phyloP scores from a whole-genome alignment of 1,140 invertebrate species.

The Dinothrombium tinctorium region DNA sequence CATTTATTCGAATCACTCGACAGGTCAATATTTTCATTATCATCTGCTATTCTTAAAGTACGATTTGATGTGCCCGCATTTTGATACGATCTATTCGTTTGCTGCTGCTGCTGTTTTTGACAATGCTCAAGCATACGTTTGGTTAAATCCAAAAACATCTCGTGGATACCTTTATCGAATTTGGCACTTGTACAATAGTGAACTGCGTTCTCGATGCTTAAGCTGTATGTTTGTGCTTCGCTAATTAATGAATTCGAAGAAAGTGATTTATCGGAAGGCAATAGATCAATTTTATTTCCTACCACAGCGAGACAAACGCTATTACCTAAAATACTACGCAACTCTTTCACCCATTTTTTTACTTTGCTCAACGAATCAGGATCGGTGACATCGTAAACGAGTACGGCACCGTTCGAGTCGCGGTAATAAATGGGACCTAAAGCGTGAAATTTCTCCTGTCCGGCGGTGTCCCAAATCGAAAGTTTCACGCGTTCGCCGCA shows the following conservation, averaged over 20 bases:
- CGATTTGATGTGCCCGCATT: background rate
- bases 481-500: constrained; percentile 68
- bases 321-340: constrained; percentile 81
- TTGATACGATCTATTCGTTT: background rate
- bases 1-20: background rate
- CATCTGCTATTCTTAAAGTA: background rate
- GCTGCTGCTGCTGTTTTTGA: background rate
- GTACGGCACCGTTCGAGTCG: constrained; percentile 85
- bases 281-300: constrained; percentile 88
- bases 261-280: background rate
- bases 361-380: constrained; percentile 90
- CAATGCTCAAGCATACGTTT: constrained; percentile 21
- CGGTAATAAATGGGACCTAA: constrained; percentile 77
- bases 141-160: constrained; percentile 68
- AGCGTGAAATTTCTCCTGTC: constrained; percentile 84
- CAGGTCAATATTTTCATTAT: no score
- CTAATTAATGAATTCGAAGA: constrained; percentile 6
- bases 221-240: constrained; percentile 4
- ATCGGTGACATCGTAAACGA: constrained; percentile 97
- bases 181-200: constrained; percentile 92
- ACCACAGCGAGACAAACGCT: constrained; percentile 78
- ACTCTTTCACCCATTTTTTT: constrained; percentile 94
- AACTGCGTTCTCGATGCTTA: constrained; percentile 29
- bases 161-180: constrained; percentile 69
- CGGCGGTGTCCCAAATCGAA: constrained; percentile 62